Base-by-base conservation (phyloP, 2,797 vertebrate species). In the Falco biarmicus region DNA sequence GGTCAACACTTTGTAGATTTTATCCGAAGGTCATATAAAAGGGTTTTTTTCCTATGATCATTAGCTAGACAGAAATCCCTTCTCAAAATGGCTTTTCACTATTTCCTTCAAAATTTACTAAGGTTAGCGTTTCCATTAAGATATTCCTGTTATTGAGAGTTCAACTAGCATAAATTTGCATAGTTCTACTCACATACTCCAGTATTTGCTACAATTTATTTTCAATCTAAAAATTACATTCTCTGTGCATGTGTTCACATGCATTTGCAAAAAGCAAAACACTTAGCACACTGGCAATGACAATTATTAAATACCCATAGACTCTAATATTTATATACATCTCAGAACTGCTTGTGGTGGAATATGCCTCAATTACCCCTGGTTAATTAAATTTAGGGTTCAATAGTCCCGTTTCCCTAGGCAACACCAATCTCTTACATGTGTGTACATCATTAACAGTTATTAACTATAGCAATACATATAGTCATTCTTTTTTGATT, bases 171-270 rank as follows among this genome's bases (percentile, higher is more conserved):
- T n/a, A 65, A 76, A 34, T 59, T 34, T 25, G 39, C 10, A 26
- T 13, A 43, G 29, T 10, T 79, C 53, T 61, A 65, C 18, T 78
- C 39, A 69, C 25, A 53, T 1, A 0, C n/a, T 68, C 34, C 28
- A 41, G 5, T 66, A 29, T 20, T 86, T 71, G 12, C 51, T 50
- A 31, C 12, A 65, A 24, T 37, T 86, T 66, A 15, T 41, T 32
- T 50, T n/a, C 29, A 47, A 69, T 50, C 9, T 69, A 66, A 93
- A 84, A 54, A 14, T 43, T 32, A 43, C 45, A 18, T 51, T 47
- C 45, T 57, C 19, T 54, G n/a, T 26, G 13, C 17, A 15, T 11
- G 4, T 4, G 0, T 56, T 37, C 13, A 54, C 28, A 22, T 0
- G 2, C 22, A 70, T 47, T 39, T 57, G 64, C 12, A 31, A 61